Evolutionary conservation across 2,888 invertebrate species (phyloP), one percentile per base, ranked within the genome.

Genomic region (Chromoteleia sp.): DNA sequence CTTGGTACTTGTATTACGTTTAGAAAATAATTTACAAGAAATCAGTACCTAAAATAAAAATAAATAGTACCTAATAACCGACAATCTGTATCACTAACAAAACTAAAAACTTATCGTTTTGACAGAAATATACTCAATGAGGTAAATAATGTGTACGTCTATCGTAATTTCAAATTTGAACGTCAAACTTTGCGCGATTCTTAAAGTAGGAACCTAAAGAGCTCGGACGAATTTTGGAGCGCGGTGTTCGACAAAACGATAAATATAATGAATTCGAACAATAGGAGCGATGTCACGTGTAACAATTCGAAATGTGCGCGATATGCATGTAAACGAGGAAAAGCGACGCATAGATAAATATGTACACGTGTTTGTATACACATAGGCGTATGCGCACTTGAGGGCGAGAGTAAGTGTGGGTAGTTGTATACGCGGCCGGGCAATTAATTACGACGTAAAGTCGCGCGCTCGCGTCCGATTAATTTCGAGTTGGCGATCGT

Each of bases 361-460:
- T 43, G 63, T 59, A 58, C 59, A 61, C 73, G 73, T 65, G 74
- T 59, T 19, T 25, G 52, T 58, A 17, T 25, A 17, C 39, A 58
- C 39, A 58, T 36, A 63, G 45, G 65, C 58, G 33, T 45, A 56
- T 19, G 65, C 52, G 10, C 67, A 21, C 50, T 63, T 39, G 54
- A 41, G 43, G 25, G 67, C 7, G 63, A 54, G 65, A 19, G 65
- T 36, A 30, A 21, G 81, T 73, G 71, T 54, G 68, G 50, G 68
- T 52, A 29, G 68, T 43, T 76, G 77, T 68, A 67, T 77, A 75
- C 67, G 78, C 81, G 81, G 50, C 84, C 71, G 76, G 81, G 81
- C 85, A 85, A 86, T 87, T 85, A 87, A 87, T 87, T 85, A 85
- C 86, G 81, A 77, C 83, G 83, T 81, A 83, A 83, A 83, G 82